Conservation (phyloP, 2,113 vertebrate genomes). For the cat (Felis catus) region DNA sequence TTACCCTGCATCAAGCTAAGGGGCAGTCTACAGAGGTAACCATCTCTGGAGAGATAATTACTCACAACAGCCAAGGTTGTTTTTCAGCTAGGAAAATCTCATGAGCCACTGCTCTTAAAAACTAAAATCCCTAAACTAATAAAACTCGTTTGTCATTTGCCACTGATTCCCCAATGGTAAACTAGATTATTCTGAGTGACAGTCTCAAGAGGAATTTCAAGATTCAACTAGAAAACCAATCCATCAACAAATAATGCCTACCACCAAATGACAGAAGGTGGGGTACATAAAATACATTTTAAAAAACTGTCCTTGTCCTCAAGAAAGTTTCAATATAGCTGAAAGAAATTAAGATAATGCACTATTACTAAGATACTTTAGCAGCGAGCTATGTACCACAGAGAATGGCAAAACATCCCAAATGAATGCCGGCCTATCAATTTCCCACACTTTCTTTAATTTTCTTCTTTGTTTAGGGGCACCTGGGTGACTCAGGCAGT, state of each 20-base stretch:
- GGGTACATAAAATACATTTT: not conserved
- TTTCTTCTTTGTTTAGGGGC: not conserved
- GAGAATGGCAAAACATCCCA: not conserved
- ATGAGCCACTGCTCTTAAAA: constrained; percentile 17
- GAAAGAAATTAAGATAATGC: not conserved
- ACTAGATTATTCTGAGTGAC: constrained; percentile 53
- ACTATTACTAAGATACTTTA: constrained; percentile 4
- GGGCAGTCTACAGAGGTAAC: not conserved
- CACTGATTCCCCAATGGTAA: constrained; percentile 2
- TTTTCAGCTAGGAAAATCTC: constrained; percentile 1
- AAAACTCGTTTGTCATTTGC: constrained; percentile 64
- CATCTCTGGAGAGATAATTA: constrained; percentile 23
- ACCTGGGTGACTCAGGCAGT: no score
- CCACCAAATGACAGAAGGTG: not conserved
- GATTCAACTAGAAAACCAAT: constrained; percentile 44
- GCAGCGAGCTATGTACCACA: not conserved
- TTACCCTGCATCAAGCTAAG: not conserved
- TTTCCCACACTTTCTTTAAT: not conserved
- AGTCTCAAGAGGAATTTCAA: constrained; percentile 1
- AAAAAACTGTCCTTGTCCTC: not conserved
- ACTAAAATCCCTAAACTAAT: constrained; percentile 55
- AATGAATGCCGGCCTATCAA: not conserved
- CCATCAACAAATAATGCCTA: constrained; percentile 30
- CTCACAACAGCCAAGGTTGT: constrained; percentile 19
- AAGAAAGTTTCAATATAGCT: not conserved